Evolutionary conservation across 2,113 vertebrate genomes (phyloP).

Genomic region (Dromaius novaehollandiae): DNA sequence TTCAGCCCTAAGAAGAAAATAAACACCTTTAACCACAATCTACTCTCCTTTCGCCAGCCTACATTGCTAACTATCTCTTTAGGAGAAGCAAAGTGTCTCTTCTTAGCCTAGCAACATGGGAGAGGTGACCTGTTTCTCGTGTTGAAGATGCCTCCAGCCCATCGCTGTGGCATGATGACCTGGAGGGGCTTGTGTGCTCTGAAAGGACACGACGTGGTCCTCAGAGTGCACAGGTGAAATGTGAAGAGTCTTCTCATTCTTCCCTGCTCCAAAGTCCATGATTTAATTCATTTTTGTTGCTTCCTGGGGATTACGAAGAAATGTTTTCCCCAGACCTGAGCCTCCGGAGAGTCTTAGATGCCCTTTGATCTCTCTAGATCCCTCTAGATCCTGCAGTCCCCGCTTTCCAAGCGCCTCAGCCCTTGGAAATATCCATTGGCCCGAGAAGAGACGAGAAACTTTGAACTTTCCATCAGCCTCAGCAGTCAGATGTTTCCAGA

Average conservation of each 20-base stretch:
- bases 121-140: not conserved
- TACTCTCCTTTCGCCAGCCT: not conserved
- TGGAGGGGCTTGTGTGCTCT: not conserved
- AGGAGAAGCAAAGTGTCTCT: not conserved
- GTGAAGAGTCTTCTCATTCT: not conserved
- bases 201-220: not conserved
- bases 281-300: not conserved
- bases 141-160: not conserved
- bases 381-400: not conserved
- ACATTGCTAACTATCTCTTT: not conserved
- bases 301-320: not conserved
- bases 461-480: not conserved
- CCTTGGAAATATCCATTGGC: not conserved
- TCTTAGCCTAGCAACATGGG: not conserved
- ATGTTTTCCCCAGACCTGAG: not conserved
- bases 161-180: not conserved
- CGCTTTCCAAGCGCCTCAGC: not conserved
- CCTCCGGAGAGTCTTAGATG: not conserved
- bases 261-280: accelerated
- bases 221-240: not conserved
- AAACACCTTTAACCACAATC: not conserved
- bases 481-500: not conserved
- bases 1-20: not conserved
- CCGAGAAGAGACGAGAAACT: not conserved
- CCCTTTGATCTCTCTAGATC: not conserved